Evolutionary conservation across 1,140 invertebrate genomes (phyloP), one percentile per base, ranked within the genome.

Genomic region (Meloidogyne hapla): DNA sequence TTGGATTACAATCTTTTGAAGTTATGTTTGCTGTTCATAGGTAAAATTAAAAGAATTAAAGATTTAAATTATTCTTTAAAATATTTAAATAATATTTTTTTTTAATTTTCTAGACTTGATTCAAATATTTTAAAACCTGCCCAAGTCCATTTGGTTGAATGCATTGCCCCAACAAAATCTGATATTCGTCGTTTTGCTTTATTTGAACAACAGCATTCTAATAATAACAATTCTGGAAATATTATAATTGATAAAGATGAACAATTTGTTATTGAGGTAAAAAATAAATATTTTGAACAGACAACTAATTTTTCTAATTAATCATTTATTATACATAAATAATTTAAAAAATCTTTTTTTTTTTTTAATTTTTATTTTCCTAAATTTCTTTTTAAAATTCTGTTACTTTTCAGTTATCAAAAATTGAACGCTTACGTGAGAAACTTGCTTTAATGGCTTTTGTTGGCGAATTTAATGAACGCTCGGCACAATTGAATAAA

Each of bases 181-280:
- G 79, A 80, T 61, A 66, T 81, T 21, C 72, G 70, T n/a, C 62
- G 79, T 33, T 80, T 80, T 77, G 15, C 28, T 21, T 33, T 78
- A 9, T 82, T 67, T 68, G 80, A 80, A 67, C 61, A 69, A 21
- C 48, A 56, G 8, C 6, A 56, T 56, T 40, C 38, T 28, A 81
- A 81, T 63, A 63, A 38, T 18, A 9, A 26, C n/a, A 26, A 45
- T 23, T 25, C 33, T 33, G 8, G 8, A 0, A 56, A 56, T 56
- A 8, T n/a, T n/a, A n/a, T 56, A n/a, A 38, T 80, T 61, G 64
- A 48, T 72, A 66, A 80, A 38, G 79, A 81, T 42, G 79, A 80
- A 63, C 79, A 81, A 67, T 80, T 80, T 81, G 66, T 80, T 26
- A 21, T 80, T 23, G 81, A 79, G 26, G 75, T 72, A 23, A 33